These are phyloP conservation scores for Phthorimaea operculella DNA, from an alignment of 1,140 invertebrate species.

Conservation along the genomic window DNA sequence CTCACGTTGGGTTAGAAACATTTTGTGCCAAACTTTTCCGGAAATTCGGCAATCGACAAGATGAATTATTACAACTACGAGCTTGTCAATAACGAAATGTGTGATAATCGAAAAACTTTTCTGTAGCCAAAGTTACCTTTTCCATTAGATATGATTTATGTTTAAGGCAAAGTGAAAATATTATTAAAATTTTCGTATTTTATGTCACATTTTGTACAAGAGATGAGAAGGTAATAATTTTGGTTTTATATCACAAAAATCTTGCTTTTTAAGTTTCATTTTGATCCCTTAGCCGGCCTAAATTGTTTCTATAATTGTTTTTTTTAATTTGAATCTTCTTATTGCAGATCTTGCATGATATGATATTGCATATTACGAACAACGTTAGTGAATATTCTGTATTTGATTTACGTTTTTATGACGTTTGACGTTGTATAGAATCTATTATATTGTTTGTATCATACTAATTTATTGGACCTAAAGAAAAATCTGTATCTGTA, in stretches of 20 bases:
- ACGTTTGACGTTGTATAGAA: neutral
- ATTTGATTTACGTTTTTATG: neutral
- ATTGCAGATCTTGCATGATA: too few species aligned
- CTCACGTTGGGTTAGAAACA: conserved; percentile 22
- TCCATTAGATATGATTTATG: conserved; percentile 5
- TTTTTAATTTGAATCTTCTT: too few species aligned
- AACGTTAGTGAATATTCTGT: too few species aligned
- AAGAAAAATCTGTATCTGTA: too few species aligned
- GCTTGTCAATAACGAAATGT: conserved; percentile 44
- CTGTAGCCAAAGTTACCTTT: conserved; percentile 17
- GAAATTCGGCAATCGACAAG: conserved; percentile 25
- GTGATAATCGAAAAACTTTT: conserved; percentile 43
- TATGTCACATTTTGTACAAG: neutral
- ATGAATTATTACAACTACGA: conserved; percentile 39
- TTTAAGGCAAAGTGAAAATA: neutral
- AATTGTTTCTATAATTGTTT: too few species aligned
- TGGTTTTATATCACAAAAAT: neutral
- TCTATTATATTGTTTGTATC: neutral
- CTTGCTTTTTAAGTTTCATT: neutral
- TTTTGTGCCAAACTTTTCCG: conserved; percentile 32
- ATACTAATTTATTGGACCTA: too few species aligned
- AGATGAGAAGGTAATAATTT: too few species aligned
- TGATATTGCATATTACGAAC: too few species aligned
- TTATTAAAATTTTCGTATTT: neutral
- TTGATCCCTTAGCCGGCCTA: too few species aligned